Evolutionary conservation across 2,888 invertebrate genomes (phyloP), one percentile per base, ranked within the genome.

Genomic region (Pseudolycoriella hygida): DNA sequence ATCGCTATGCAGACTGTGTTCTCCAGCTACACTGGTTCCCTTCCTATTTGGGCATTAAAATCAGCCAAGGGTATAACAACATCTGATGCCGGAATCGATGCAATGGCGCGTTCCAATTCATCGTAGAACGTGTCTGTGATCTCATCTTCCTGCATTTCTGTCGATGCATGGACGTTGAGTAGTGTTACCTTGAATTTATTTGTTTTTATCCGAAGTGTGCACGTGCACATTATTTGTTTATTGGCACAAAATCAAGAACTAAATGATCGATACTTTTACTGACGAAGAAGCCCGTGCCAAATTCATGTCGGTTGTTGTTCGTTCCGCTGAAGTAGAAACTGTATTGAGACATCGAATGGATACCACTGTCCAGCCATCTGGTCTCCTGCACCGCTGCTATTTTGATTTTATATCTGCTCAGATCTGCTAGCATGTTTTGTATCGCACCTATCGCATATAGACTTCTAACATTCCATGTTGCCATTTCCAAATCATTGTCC

Each of bases 81-180:
- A n/a, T n/a, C n/a, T n/a, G n/a, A n/a, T n/a, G n/a, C n/a, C n/a
- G n/a, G n/a, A n/a, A n/a, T n/a, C n/a, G n/a, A n/a, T n/a, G n/a
- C n/a, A n/a, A n/a, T n/a, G n/a, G n/a, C n/a, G n/a, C n/a, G n/a
- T 12, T 34, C 43, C 10, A 34, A 6, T 12, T 37, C n/a, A 6
- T 30, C 43, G 17, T 43, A 43, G 19, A 43, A 43, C 12, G 10
- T 17, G 3, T 34, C 43, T 34, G 32, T 43, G 12, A 5, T 17
- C n/a, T 43, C 43, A 5, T 34, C 43, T 18, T 34, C 19, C 37
- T 34, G 32, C 5, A 34, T 20, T 44, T 44, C 44, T n/a, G 38
- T 44, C 12, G 44, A 38, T 11, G 38, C 44, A 12, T 44, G 44
- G 15, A 39, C 25, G 17, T 44, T 44, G 17, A 43, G 18, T 18